Conservation (phyloP, 1,140 invertebrate species). For the Delia radicum region DNA sequence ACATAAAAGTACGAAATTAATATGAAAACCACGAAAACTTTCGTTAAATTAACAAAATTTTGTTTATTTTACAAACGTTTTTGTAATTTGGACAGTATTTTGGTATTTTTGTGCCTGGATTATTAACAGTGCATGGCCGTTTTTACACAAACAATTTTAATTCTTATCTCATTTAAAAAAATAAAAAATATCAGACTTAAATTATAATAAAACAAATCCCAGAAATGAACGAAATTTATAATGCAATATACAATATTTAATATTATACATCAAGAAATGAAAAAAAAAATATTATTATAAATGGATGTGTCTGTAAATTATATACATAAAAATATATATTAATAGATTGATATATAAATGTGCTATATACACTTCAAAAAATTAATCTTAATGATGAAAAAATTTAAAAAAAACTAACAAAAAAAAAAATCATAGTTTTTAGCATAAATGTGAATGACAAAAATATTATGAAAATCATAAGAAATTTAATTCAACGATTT, state of each 20-base stretch:
- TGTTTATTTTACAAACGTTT: no score
- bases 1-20: no score
- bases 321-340: slow-evolving; percentile 7
- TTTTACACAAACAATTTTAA: neutral
- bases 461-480: neutral
- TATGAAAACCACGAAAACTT: no score
- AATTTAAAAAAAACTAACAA: neutral
- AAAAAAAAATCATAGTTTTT: neutral
- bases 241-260: slow-evolving; percentile 14
- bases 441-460: neutral
- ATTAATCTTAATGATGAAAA: neutral
- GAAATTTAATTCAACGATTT: neutral
- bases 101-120: no score
- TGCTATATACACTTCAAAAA: neutral
- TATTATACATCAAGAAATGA: neutral
- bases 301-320: neutral
- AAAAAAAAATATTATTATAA: neutral
- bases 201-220: neutral
- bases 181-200: slow-evolving; percentile 6
- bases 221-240: slow-evolving; percentile 17
- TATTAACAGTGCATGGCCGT: no score
- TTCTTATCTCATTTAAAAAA: neutral
- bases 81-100: no score
- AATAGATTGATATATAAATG: neutral
- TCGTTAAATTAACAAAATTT: no score